These are phyloP conservation scores for Macaria liturata DNA, from an alignment of 2,888 invertebrate species.

Conservation along the genomic window DNA sequence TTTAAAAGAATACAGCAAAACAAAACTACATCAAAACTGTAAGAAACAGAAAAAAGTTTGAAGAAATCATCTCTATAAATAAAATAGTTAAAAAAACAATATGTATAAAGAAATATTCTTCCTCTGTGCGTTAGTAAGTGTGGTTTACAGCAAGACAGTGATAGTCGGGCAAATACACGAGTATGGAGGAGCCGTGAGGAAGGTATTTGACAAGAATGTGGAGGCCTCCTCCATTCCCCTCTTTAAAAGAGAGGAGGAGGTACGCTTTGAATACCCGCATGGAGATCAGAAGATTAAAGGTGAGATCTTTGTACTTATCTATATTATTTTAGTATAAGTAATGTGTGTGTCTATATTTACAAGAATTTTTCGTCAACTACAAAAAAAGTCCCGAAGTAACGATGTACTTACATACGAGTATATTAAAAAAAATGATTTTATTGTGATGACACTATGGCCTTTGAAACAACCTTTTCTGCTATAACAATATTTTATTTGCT, in stretches of 20 bases:
- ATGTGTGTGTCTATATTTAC: too few species aligned
- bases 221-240: constrained; percentile 53
- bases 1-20: too few species aligned
- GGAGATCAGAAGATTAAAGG: constrained; percentile 63
- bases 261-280: constrained; percentile 55
- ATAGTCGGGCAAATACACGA: constrained; percentile 63
- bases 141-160: constrained; percentile 53
- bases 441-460: too few species aligned
- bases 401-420: too few species aligned
- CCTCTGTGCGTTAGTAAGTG: constrained; percentile 39
- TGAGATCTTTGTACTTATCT: background rate
- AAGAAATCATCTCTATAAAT: too few species aligned
- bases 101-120: constrained; percentile 51
- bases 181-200: constrained; percentile 51
- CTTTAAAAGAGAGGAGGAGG: constrained; percentile 57
- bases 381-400: too few species aligned
- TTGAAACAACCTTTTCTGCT: too few species aligned
- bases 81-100: constrained; percentile 19
- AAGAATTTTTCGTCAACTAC: too few species aligned
- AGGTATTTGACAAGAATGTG: constrained; percentile 54
- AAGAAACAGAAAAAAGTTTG: too few species aligned
- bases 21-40: constrained; percentile 3
- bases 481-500: too few species aligned
- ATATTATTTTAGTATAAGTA: too few species aligned
- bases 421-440: too few species aligned